Evolutionary conservation across 2,113 vertebrate genomes (phyloP).

Genomic region (Cottus gobio): DNA sequence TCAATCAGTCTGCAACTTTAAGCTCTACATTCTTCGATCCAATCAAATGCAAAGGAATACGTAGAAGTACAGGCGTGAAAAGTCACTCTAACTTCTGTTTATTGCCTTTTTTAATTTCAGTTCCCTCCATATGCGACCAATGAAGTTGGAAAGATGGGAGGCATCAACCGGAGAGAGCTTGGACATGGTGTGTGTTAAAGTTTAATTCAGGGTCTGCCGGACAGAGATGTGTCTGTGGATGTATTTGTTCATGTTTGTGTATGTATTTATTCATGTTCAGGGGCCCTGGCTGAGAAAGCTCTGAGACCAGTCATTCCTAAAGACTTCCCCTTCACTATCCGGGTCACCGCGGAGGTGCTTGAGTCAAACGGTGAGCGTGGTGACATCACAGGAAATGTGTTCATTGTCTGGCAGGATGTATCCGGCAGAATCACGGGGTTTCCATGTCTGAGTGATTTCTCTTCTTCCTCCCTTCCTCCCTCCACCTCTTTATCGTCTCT

Average conservation of each 20-base stretch:
- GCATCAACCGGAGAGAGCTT: conserved; percentile 92
- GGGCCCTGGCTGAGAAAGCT: conserved; percentile 94
- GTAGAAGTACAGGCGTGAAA: neutral
- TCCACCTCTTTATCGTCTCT: neutral
- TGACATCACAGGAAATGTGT: neutral
- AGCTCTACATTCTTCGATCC: no score
- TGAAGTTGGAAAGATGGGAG: conserved; percentile 91
- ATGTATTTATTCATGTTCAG: conserved; percentile 71
- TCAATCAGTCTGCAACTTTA: no score
- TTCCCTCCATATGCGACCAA: conserved; percentile 99
- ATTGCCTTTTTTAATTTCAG: conserved; percentile 72
- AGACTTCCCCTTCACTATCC: conserved; percentile 96
- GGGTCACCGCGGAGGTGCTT: conserved; percentile 95
- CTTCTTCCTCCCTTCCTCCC: neutral
- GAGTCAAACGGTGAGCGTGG: conserved; percentile 94
- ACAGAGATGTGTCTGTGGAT: neutral
- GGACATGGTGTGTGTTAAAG: conserved; percentile 90
- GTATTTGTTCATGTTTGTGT: neutral
- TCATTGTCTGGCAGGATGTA: neutral
- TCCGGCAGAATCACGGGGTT: neutral
- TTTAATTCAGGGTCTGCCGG: neutral
- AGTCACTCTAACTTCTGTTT: neutral
- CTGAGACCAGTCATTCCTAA: conserved; percentile 92
- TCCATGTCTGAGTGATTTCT: neutral
- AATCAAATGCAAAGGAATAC: no score